Percentiles rank a stretch among this genome's conserved stretches.
Conservation (phyloP, 2,888 invertebrate species). For the Brachypalpus laphriformis region DNA sequence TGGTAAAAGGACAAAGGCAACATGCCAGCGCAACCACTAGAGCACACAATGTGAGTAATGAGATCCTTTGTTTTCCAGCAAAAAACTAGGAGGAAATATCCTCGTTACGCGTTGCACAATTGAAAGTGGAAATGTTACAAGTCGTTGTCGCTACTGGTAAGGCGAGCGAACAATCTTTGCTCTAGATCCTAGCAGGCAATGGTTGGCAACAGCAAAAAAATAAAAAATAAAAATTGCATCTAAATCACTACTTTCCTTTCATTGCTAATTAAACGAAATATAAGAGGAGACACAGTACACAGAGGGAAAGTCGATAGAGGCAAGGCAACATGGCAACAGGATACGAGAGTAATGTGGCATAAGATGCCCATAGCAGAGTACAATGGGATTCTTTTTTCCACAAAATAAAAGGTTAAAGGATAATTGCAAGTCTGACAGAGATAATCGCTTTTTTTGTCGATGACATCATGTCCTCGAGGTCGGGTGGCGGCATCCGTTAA, state of each 20-base stretch:
- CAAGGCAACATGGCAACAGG: background rate
- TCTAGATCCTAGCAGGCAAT: conserved; percentile 18
- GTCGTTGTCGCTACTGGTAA: background rate
- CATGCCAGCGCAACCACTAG: conserved; percentile 37
- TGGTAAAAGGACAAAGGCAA: conserved; percentile 40
- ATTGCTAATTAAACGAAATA: conserved; percentile 49
- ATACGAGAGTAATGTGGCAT: conserved; percentile 4
- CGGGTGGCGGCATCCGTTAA: background rate
- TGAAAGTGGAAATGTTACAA: conserved; percentile 56
- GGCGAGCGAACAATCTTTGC: conserved; percentile 15
- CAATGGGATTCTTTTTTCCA: background rate
- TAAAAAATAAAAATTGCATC: conserved; percentile 3
- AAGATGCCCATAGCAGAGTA: background rate
- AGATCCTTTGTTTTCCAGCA: conserved; percentile 46
- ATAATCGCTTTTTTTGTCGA: conserved; percentile 9
- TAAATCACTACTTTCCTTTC: conserved; percentile 47
- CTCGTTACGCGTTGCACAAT: conserved; percentile 41
- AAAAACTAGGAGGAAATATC: conserved; percentile 25
- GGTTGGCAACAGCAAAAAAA: background rate
- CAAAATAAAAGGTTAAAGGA: conserved; percentile 4
- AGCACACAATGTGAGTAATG: conserved; percentile 44
- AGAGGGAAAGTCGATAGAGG: background rate
- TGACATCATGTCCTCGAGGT: background rate
- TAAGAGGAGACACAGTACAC: background rate
- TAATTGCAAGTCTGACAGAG: conserved; percentile 10